Conservation (phyloP, 2,113 vertebrate genomes). For the Archilochus colubris region DNA sequence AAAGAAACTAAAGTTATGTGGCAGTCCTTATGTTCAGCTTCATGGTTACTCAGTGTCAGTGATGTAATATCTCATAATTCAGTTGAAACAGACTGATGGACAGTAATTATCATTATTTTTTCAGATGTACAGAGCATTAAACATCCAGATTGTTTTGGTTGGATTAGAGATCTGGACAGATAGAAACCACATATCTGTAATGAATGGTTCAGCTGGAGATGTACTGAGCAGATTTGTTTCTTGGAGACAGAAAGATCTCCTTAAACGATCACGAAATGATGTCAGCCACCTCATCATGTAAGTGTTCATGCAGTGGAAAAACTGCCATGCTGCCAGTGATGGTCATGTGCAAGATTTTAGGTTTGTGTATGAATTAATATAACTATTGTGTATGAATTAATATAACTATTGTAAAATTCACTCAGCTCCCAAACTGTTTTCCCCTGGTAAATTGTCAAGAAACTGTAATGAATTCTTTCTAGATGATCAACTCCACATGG, state of each 20-base stretch:
- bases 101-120: background rate
- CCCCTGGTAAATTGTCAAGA: background rate
- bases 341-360: background rate
- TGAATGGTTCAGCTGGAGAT: slow-evolving; percentile 58
- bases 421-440: background rate
- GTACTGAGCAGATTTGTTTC: slow-evolving; percentile 80
- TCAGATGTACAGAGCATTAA: slow-evolving; percentile 84
- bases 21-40: background rate
- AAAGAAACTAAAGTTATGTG: background rate
- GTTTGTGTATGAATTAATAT: background rate
- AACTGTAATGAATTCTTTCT: background rate
- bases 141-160: slow-evolving; percentile 84
- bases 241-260: slow-evolving; percentile 76
- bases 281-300: slow-evolving; percentile 85
- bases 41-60: background rate
- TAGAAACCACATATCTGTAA: slow-evolving; percentile 77
- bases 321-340: background rate
- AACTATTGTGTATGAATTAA: background rate
- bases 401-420: background rate
- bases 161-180: slow-evolving; percentile 82
- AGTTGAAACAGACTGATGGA: background rate
- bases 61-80: background rate
- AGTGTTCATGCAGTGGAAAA: slow-evolving; percentile 17
- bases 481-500: background rate
- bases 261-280: slow-evolving; percentile 75